Base-by-base conservation (phyloP, 2,113 vertebrate genomes). In the Origma solitaria region DNA sequence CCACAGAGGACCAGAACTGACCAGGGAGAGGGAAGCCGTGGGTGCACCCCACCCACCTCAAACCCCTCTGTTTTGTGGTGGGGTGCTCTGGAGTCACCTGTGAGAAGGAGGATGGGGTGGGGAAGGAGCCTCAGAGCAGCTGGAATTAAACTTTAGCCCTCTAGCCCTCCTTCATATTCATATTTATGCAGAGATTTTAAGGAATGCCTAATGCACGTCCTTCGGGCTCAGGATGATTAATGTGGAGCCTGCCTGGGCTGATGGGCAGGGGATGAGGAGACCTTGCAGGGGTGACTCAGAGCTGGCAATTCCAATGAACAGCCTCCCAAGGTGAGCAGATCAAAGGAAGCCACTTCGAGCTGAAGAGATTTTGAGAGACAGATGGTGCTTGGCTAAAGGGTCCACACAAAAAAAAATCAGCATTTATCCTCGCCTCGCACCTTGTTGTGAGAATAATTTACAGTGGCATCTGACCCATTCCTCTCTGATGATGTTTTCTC, bases 271-370 rank as follows among this genome's bases (percentile, higher is more conserved):
- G 45, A 42, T 91, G 76, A 94, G 73, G 50, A n/a, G n/a, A n/a
- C n/a, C n/a, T n/a, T n/a, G n/a, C 71, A 68, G 76, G 33, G 60
- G 20, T 91, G 94, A 92, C 82, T 94, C 94, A 96, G 60, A 83
- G 86, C 50, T 86, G 81, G 70, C 44, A 88, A 21, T 33, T 90
- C 64, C 35, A 61, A 90, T 37, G 49, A 95, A 62, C 49, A 86
- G 31, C 47, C 56, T 96, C 68, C 86, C 56, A 77, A 47, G 75
- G 79, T 68, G 88, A 93, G 75, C 84, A 87, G 73, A 94, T 65
- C 82, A 71, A 79, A 90, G 80, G 51, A 71, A 95, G 33, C 51
- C 75, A 87, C 66, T 93, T 57, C 18, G 73, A 91, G 78, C 45
- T 85, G 87, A 85, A 95, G 0, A 88, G 89, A 57, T 80, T 90